A percentile compares a stretch with the other conserved stretches of the same genome.
phyloP scores from a whole-genome alignment of 2,113 vertebrate genomes.

The Triplophysa rosa region DNA sequence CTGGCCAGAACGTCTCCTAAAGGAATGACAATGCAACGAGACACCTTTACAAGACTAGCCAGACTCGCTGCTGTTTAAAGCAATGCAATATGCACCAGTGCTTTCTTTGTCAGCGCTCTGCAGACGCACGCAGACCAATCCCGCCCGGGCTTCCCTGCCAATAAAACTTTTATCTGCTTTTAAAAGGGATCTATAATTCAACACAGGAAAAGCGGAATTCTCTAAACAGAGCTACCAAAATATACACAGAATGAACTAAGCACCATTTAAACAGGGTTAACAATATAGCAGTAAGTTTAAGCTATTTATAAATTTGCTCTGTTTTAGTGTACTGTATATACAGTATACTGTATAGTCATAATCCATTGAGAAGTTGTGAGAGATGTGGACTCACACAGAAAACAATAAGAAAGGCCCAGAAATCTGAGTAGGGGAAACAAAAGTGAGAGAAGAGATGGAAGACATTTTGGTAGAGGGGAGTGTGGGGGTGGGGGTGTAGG shows the following conservation, averaged over 20 bases:
- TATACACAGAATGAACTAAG: conserved; percentile 28
- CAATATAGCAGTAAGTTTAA: neutral
- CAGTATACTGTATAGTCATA: neutral
- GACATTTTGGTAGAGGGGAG: conserved; percentile 47
- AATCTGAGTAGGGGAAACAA: conserved; percentile 42
- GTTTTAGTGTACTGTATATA: no score
- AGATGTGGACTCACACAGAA: neutral
- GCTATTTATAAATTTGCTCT: no score
- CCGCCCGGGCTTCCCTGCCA: conserved; percentile 64
- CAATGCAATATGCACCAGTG: conserved; percentile 75
- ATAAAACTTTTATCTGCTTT: conserved; percentile 78
- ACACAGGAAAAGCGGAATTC: conserved; percentile 68
- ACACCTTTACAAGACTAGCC: conserved; percentile 73
- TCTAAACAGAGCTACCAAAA: conserved; percentile 60
- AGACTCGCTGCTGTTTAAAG: conserved; percentile 71
- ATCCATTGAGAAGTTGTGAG: neutral
- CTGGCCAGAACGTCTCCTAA: conserved; percentile 67
- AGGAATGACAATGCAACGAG: conserved; percentile 70
- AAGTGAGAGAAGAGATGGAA: conserved; percentile 5
- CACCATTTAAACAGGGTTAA: neutral
- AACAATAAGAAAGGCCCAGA: conserved; percentile 7
- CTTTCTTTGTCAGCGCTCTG: conserved; percentile 71
- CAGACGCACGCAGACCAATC: conserved; percentile 63
- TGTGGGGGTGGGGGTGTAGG: conserved; percentile 46
- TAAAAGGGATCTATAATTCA: conserved; percentile 77